Conservation (phyloP, 2,113 vertebrate species). For the Psettodes erumei region DNA sequence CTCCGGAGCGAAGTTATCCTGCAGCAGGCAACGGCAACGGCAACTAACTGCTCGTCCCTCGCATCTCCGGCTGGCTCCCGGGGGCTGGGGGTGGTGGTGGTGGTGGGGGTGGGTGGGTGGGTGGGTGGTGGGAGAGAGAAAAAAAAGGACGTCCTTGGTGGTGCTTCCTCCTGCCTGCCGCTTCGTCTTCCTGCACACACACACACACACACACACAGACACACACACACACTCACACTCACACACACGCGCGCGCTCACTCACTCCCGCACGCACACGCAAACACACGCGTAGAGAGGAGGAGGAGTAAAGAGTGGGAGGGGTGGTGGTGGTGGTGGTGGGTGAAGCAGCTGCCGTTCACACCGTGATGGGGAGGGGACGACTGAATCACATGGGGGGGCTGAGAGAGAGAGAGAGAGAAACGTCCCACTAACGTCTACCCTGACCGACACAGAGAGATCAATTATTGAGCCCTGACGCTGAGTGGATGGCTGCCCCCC, state of each 20-base stretch:
- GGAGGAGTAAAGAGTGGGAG: conserved; percentile 16
- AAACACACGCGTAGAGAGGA: conserved; percentile 28
- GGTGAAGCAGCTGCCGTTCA: conserved; percentile 70
- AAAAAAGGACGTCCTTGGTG: conserved; percentile 81
- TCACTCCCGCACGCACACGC: conserved; percentile 18
- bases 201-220: conserved; percentile 29
- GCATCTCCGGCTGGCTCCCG: conserved; percentile 74
- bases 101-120: too few species aligned
- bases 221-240: conserved; percentile 45
- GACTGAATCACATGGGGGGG: conserved; percentile 71
- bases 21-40: conserved; percentile 51
- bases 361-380: conserved; percentile 59
- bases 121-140: too few species aligned
- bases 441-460: conserved; percentile 70
- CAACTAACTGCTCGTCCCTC: conserved; percentile 73
- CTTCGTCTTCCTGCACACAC: conserved; percentile 66
- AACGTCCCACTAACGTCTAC: conserved; percentile 67
- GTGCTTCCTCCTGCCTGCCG: conserved; percentile 63
- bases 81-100: conserved; percentile 61
- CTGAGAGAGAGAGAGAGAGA: conserved; percentile 10
- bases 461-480: conserved; percentile 70
- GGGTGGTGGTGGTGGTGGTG: conserved; percentile 20
- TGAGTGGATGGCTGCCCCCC: conserved; percentile 54
- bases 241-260: conserved; percentile 15
- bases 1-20: conserved; percentile 68